Evolutionary conservation across 2,888 invertebrate species (phyloP).

Genomic region (Tetanocera ferruginea): DNA sequence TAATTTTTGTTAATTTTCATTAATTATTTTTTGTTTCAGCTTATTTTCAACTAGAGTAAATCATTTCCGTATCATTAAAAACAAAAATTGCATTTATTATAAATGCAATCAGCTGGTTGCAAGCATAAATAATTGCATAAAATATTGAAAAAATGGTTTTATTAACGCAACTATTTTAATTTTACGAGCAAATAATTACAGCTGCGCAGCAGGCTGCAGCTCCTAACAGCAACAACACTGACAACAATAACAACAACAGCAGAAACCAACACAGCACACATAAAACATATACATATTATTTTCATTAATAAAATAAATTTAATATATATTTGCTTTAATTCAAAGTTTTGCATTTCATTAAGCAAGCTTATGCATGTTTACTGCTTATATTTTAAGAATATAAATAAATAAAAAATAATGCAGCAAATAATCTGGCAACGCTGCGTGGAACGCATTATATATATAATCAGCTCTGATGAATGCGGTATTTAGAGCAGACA

Average conservation of each 20-base stretch:
- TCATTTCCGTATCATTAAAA: neutral
- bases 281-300: neutral
- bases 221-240: neutral
- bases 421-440: neutral
- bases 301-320: slow-evolving; percentile 11
- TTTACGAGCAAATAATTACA: slow-evolving; percentile 4
- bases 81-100: neutral
- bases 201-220: neutral
- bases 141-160: neutral
- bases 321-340: slow-evolving; percentile 2
- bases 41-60: neutral
- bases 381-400: neutral
- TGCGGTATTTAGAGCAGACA: no score
- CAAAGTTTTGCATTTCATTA: slow-evolving; percentile 13
- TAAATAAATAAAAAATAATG: neutral
- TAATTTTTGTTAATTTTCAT: no score
- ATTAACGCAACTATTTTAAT: slow-evolving; percentile 4
- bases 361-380: neutral
- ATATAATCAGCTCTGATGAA: no score
- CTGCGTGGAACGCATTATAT: no score
- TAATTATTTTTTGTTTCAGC: no score
- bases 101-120: neutral
- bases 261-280: neutral
- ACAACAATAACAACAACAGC: neutral
- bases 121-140: neutral